Evolutionary conservation across 2,113 vertebrate species (phyloP), one percentile per base, ranked within the genome.

Genomic region (Poeciliopsis occidentalis): DNA sequence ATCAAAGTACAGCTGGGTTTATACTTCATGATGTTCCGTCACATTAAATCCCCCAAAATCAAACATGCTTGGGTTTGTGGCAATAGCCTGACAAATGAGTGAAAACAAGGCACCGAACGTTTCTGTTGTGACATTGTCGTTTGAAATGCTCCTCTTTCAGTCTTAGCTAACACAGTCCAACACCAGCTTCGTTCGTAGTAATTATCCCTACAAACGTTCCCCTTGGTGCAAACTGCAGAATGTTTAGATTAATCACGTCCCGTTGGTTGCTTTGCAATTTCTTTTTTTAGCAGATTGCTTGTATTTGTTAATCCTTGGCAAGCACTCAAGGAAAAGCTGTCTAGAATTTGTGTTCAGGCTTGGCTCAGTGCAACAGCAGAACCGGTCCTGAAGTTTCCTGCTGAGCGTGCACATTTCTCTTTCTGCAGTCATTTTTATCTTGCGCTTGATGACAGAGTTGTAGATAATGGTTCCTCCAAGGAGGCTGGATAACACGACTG

Each of bases 201-300:
- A 83, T 75, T 76, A 72, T 63, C 37, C 19, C 6, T 47, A 65
- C 8, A 29, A 8, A 67, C 4, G 31, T 4, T 0, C 19, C 61
- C 67, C 41, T 76, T 71, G 30, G 17, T 76, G 77, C 60, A 90
- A 81, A 79, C 64, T 75, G 72, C 63, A 69, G 80, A 68, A 73
- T 39, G 37, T 64, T 74, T 2, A 32, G 81, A 73, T 72, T 71
- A 72, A 68, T 62, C 1, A 31, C 8, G 13, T 79, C 79, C 44
- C 37, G 1, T 5, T 70, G 60, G 68, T 75, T 62, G 13, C 73
- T 68, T 68, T 19, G 61, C 22, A 67, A 47, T 84, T 31, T 64
- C 31, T 19, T 19, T 60, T 29, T 79, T 24, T 39, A 44, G 47
- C 3, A 60, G 22, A 67, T 68, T 62, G 19, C 10, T 54, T 6